phyloP scores from a whole-genome alignment of 1,140 invertebrate species.

The Bilobella aurantiaca region DNA sequence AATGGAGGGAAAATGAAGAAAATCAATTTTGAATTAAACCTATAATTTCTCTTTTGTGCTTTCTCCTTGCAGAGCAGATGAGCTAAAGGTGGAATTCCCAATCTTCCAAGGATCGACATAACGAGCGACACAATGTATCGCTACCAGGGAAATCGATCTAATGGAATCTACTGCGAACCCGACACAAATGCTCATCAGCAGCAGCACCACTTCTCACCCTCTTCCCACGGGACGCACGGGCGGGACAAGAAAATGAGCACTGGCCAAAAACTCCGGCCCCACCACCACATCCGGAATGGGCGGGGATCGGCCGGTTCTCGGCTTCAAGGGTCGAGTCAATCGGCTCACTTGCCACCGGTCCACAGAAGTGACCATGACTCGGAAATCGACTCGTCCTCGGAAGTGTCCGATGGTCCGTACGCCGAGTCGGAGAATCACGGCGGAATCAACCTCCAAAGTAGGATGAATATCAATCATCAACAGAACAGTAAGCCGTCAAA shows the following conservation, averaged over 20 bases:
- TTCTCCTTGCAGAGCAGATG: background rate
- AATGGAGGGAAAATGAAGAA: background rate
- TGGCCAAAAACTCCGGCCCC: conserved; percentile 18
- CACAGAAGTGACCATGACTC: conserved; percentile 30
- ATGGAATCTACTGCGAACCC: conserved; percentile 35
- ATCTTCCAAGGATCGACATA: background rate
- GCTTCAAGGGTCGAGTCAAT: conserved; percentile 11
- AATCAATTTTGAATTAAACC: conserved; percentile 1
- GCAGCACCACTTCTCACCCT: conserved; percentile 29
- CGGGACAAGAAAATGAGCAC: conserved; percentile 19
- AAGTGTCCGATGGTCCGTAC: conserved; percentile 32
- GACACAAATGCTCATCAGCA: conserved; percentile 28
- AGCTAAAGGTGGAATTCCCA: background rate
- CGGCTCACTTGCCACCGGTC: conserved; percentile 13
- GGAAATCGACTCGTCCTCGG: conserved; percentile 33
- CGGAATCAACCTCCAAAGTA: conserved; percentile 27
- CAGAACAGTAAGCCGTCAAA: conserved; percentile 26
- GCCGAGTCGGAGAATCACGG: conserved; percentile 30
- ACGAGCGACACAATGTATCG: conserved; percentile 26
- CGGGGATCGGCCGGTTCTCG: conserved; percentile 11
- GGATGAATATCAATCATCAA: conserved; percentile 26
- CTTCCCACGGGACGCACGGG: conserved; percentile 13
- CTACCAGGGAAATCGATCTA: conserved; percentile 32
- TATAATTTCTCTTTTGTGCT: conserved; percentile 1
- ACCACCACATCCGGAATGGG: conserved; percentile 12